phyloP scores from a whole-genome alignment of 2,888 invertebrate species.

The Bruchidius siliquastri region DNA sequence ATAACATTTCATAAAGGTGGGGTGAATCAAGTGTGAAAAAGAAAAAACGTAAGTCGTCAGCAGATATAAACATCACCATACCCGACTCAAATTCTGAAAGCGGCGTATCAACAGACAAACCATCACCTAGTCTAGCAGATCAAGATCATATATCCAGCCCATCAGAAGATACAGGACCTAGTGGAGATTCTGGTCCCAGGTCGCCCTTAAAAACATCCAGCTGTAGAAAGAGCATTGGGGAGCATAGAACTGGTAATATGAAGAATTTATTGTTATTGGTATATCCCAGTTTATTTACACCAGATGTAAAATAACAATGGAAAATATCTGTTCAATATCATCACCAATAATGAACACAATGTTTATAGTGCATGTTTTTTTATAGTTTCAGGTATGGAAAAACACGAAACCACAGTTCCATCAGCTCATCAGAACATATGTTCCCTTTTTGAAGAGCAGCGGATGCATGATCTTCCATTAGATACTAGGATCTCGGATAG shows the following conservation, averaged over 20 bases:
- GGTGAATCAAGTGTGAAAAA: slow-evolving; percentile 1
- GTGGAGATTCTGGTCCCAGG: slow-evolving; percentile 8
- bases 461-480: slow-evolving; percentile 8
- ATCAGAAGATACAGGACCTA: slow-evolving; percentile 5
- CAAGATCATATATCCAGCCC: background rate
- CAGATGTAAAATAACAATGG: too few species aligned
- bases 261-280: background rate
- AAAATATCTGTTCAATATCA: too few species aligned
- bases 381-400: background rate
- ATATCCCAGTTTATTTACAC: too few species aligned
- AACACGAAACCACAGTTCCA: background rate
- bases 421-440: background rate
- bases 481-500: slow-evolving; percentile 42
- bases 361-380: too few species aligned
- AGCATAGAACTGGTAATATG: background rate
- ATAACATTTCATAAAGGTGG: background rate
- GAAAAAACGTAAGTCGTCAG: slow-evolving; percentile 10
- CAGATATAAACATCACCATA: slow-evolving; percentile 28
- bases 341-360: too few species aligned
- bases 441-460: background rate
- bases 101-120: background rate
- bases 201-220: background rate
- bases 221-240: background rate
- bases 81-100: slow-evolving; percentile 12
- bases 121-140: background rate